phyloP scores from a whole-genome alignment of 53 echinoderm and acorn worm species.

The Astropecten irregularis region DNA sequence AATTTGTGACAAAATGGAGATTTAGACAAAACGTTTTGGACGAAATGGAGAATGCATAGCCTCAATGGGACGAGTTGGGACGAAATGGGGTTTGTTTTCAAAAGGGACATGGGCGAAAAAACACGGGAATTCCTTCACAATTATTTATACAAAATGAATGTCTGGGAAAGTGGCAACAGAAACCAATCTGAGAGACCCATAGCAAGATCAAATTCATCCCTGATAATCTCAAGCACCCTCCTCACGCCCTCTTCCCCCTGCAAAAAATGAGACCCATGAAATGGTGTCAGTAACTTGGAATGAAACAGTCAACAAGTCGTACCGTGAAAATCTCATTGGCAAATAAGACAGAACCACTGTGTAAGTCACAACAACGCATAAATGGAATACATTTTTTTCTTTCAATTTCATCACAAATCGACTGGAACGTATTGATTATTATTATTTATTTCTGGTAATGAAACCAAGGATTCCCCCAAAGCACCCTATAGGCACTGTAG shows the following conservation, averaged over 20 bases:
- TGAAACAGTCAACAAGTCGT: background rate
- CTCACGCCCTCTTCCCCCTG: slow-evolving; percentile 57
- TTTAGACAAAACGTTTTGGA: background rate
- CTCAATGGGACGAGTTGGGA: background rate
- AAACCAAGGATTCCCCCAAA: too few species aligned
- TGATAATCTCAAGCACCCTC: slow-evolving; percentile 59
- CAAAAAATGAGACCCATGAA: background rate
- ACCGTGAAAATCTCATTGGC: background rate
- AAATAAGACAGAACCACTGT: background rate
- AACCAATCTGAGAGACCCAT: slow-evolving; percentile 59
- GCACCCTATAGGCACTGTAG: too few species aligned
- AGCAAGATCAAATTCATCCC: slow-evolving; percentile 46
- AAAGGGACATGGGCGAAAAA: background rate
- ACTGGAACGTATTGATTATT: background rate
- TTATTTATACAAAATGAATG: too few species aligned
- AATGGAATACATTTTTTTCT: background rate
- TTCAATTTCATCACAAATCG: background rate
- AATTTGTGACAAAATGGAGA: background rate
- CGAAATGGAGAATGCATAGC: too few species aligned
- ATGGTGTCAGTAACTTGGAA: too few species aligned
- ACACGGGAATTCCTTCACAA: too few species aligned
- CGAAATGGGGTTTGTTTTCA: background rate
- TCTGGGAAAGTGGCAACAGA: background rate
- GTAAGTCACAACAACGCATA: background rate
- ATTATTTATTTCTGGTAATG: too few species aligned